Evolutionary conservation across 1,140 invertebrate genomes (phyloP).

Genomic region (Gryon sp.): DNA sequence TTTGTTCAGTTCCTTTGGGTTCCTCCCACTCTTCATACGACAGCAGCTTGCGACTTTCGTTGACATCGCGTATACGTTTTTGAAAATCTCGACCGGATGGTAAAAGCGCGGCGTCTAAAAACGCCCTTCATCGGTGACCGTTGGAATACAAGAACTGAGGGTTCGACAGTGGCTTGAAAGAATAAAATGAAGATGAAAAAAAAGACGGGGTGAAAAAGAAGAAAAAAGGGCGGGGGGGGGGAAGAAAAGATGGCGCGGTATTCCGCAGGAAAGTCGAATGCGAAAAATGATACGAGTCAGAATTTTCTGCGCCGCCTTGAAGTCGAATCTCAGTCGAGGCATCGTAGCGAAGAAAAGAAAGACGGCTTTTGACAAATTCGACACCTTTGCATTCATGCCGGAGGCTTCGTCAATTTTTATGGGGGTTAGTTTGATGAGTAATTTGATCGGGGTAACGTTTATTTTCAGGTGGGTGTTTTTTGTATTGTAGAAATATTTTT

Average conservation of each 20-base stretch:
- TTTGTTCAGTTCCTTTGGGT: too few relatives aligned
- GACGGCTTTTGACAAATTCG: slow-evolving; percentile 30
- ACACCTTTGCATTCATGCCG: slow-evolving; percentile 22
- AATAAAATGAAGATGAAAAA: too few relatives aligned
- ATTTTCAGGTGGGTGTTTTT: slow-evolving; percentile 1
- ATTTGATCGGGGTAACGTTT: slow-evolving; percentile 30
- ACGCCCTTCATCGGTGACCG: slow-evolving; percentile 63
- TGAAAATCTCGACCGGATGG: slow-evolving; percentile 65
- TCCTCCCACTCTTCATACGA: slow-evolving; percentile 25
- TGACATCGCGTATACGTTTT: slow-evolving; percentile 72
- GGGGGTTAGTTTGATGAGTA: slow-evolving; percentile 18
- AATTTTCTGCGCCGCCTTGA: slow-evolving; percentile 35
- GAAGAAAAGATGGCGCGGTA: slow-evolving; percentile 32
- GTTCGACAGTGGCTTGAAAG: slow-evolving; percentile 5
- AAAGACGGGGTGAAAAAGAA: too few relatives aligned
- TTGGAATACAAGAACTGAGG: slow-evolving; percentile 50
- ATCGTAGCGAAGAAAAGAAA: slow-evolving; percentile 16
- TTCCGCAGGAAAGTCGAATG: slow-evolving; percentile 52
- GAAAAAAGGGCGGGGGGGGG: too few relatives aligned
- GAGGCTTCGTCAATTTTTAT: background rate
- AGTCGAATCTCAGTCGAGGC: slow-evolving; percentile 21
- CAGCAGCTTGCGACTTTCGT: slow-evolving; percentile 70
- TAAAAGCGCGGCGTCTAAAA: slow-evolving; percentile 44
- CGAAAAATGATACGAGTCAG: slow-evolving; percentile 56
- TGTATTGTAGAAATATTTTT: too few relatives aligned